A percentile compares a stretch with the other conserved stretches of the same genome.
These are phyloP conservation scores for Sinodicranocentrus sp. DNA, from an alignment of 2,888 invertebrate species.

Conservation along the genomic window DNA sequence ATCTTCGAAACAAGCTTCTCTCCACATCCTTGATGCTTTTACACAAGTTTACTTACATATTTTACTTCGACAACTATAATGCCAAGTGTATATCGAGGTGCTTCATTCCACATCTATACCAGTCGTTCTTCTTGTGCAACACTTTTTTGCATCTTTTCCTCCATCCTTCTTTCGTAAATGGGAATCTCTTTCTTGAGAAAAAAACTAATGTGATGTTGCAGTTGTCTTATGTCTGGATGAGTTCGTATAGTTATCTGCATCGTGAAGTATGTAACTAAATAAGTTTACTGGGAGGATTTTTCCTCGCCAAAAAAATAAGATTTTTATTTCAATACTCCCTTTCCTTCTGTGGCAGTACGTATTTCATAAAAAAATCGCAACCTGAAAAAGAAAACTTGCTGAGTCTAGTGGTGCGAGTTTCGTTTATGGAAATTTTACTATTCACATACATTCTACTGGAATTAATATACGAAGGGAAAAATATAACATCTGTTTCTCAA, in stretches of 20 bases:
- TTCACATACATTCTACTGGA: background rate
- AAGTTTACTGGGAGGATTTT: background rate
- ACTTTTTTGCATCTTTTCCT: conserved; percentile 46
- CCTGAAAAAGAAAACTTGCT: too few species aligned
- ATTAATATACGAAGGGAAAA: background rate
- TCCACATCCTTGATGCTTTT: background rate
- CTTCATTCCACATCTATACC: background rate
- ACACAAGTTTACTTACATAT: too few species aligned
- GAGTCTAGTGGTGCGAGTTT: too few species aligned
- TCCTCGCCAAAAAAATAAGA: background rate
- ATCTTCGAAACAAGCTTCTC: background rate
- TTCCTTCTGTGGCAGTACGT: conserved; percentile 21
- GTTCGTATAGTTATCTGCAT: conserved; percentile 57
- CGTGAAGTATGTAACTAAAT: conserved; percentile 41
- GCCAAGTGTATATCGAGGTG: too few species aligned
- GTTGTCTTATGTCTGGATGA: background rate
- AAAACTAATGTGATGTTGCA: conserved; percentile 18
- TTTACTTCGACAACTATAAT: too few species aligned
- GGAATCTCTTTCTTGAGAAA: conserved; percentile 33
- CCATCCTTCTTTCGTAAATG: background rate
- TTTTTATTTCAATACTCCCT: too few species aligned
- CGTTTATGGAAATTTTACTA: too few species aligned
- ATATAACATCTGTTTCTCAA: conserved; percentile 52
- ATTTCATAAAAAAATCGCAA: conserved; percentile 14
- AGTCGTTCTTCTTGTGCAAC: background rate